Evolutionary conservation across 1,140 invertebrate genomes (phyloP), one percentile per base, ranked within the genome.

Genomic region (Sinella curviseta): DNA sequence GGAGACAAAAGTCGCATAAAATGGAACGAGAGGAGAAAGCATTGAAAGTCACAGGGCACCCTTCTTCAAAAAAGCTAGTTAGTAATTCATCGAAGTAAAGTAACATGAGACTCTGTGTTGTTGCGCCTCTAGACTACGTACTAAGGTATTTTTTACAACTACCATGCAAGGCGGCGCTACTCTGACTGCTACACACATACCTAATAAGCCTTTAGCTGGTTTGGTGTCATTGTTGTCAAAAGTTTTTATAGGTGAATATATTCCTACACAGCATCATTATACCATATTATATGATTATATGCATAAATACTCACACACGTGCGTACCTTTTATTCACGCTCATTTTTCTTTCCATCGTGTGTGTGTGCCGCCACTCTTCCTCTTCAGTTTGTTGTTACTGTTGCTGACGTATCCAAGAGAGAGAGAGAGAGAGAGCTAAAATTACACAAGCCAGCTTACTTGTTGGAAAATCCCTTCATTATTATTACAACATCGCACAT

Each of bases 401-500:
- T 48, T 48, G 39, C 39, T 48, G 39, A 20, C 20, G 39, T 48
- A 48, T 20, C 39, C n/a, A n/a, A n/a, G n/a, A n/a, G n/a, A n/a
- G n/a, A n/a, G n/a, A n/a, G n/a, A n/a, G n/a, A n/a, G n/a, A n/a
- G n/a, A 48, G 20, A 65, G 57, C 57, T 65, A 8, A 65, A 65
- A 65, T 65, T 65, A 65, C 57, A 65, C 57, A 17, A 65, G 57
- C 24, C 16, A 65, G 57, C 14, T 65, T 65, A 65, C 16, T 65
- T n/a, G 14, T 65, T 65, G 16, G 57, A 65, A 65, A 65, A 65
- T 65, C 57, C 57, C 57, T 65, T 65, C 57, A 65, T 65, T 65
- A 65, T 65, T 65, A 65, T 65, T 65, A 65, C 57, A 65, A 65
- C 57, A 65, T 65, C 57, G 57, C 16, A 65, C 57, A 16, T n/a